Evolutionary conservation across 2,797 vertebrate species (phyloP).

Genomic region (Gymnoscopelus microlampas): DNA sequence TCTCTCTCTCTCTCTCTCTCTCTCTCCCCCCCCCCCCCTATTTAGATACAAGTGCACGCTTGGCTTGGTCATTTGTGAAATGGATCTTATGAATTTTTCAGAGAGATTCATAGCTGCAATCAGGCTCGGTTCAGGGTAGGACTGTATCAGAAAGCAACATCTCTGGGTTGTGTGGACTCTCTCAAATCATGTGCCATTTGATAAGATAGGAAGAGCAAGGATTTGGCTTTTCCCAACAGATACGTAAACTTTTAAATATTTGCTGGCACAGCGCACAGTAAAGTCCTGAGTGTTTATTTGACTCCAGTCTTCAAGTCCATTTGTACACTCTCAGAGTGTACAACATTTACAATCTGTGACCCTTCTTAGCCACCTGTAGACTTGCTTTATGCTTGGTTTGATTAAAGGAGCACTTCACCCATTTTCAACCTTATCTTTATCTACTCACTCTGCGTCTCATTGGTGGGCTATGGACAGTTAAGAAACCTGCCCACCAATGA

Average conservation of each 20-base stretch:
- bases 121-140: conserved; percentile 63
- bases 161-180: conserved; percentile 36
- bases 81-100: conserved; percentile 98
- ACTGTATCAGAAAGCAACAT: conserved; percentile 59
- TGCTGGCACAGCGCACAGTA: not conserved
- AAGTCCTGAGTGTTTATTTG: not conserved
- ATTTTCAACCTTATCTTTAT: no score
- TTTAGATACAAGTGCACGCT: conserved; percentile 78
- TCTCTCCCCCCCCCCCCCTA: conserved; percentile 28
- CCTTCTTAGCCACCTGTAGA: no score
- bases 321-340: no score
- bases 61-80: conserved; percentile 93
- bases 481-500: no score
- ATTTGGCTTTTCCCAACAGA: conserved; percentile 29
- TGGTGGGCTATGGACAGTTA: no score
- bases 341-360: no score
- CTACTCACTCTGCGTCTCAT: no score
- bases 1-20: conserved; percentile 40
- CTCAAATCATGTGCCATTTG: conserved; percentile 57
- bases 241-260: conserved; percentile 9
- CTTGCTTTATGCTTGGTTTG: no score
- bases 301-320: no score
- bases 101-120: conserved; percentile 82
- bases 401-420: no score
- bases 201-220: conserved; percentile 41